Base-by-base conservation (phyloP, 1,140 invertebrate species). In the Pseudomyrmex pallidus region DNA sequence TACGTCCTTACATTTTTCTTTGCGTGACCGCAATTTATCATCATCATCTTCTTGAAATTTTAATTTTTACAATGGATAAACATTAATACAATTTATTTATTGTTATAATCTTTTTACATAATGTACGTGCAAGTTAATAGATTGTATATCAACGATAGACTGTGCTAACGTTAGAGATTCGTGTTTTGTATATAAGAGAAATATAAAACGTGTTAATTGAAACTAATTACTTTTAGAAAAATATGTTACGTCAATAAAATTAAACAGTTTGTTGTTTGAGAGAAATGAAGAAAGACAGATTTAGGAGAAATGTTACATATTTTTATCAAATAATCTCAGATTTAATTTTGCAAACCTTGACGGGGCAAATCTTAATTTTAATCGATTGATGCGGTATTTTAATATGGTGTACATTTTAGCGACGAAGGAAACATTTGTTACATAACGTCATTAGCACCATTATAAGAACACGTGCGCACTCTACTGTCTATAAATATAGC, bases 361-460 rank as follows among this genome's bases (percentile, higher is more conserved):
- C 70, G 59, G 44, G 12, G n/a, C 50, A 59, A 59, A 80, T 70
- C 44, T 76, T 48, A 7, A 80, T 72, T 46, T 44, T 80, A 48
- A 56, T 50, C 13, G 17, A n/a, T n/a, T 15, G 4, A 35, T 7
- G 35, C 35, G 7, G n/a, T n/a, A 35, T 35, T 35, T 35, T 35
- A 35, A 68, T 68, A 10, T 44, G 12, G 17, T 50, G 17, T 20
- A 52, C 59, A 67, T 61, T 61, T 10, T 77, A 59, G 17, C 12
- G 54, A 59, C 48, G 48, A 57, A 57, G 44, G 25, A 54, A 80
- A 72, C 54, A 70, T 66, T 80, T 80, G 76, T 72, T 72, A 80
- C 54, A 59, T 80, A 80, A 78, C 44, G 76, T 59, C 66, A 72
- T 70, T 70, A 59, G 66, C 46, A 15, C 44, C 66, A 80, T 80